Evolutionary conservation across 2,113 vertebrate species (phyloP), one percentile per base, ranked within the genome.

Genomic region (Ochotona curzoniae): DNA sequence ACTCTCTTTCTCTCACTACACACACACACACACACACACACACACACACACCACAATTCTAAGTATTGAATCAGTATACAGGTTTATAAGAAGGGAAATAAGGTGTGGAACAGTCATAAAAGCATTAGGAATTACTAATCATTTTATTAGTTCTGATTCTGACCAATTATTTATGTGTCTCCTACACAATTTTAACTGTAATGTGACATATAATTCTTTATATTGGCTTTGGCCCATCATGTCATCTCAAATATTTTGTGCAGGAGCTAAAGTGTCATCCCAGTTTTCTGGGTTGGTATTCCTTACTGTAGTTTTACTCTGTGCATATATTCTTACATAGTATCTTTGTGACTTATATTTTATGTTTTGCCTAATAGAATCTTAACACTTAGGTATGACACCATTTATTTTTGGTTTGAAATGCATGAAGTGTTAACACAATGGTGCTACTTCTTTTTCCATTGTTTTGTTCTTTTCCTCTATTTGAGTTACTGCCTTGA

Each of bases 401-500:
- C 18, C 35, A 44, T 92, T 96, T 95, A 73, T 91, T 97, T 97
- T 96, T 93, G 74, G 87, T 82, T 96, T 73, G 69, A 80, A 83
- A 93, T 38, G 30, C 85, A 69, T 83, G 69, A 94, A 94, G 83
- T 30, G 5, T 84, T 93, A 94, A 83, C 32, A 94, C 49, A 67
- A 66, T 44, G 67, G 28, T 87, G 94, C 74, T 89, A 51, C 49
- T 76, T 91, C 38, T 71, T n/a, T 73, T 89, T 86, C 85, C 88
- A 85, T 95, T 97, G 57, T 93, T 93, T 86, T 92, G 67, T 94
- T 84, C 26, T 96, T 90, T 88, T 95, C 47, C 49, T 10, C 44
- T 91, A 74, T 94, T 95, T 94, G 90, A 94, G 87, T 74, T 93
- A 90, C 0, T 96, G 54, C 51, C 78, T 90, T 87, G 54, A 91